Percentiles rank a stretch among this genome's conserved stretches.
These are phyloP conservation scores for Ornithoptera priamus DNA, from an alignment of 2,888 invertebrate genomes.

Conservation along the genomic window DNA sequence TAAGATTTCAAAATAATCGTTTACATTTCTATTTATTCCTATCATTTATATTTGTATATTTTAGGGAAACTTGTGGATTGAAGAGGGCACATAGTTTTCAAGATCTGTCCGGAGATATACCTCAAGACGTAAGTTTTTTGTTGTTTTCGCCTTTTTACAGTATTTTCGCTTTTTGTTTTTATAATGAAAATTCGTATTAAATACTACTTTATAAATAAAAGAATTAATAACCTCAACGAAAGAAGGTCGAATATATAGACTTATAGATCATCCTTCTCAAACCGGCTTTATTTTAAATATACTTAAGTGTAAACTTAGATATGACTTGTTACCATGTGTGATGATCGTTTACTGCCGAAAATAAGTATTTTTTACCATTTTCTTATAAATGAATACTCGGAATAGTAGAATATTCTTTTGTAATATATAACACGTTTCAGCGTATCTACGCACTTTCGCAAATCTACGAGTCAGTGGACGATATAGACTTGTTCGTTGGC, in stretches of 20 bases:
- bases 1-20: no score
- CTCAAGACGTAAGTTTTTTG: slow-evolving; percentile 78
- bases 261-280: no score
- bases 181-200: neutral
- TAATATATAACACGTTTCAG: slow-evolving; percentile 56
- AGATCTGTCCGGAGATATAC: slow-evolving; percentile 84
- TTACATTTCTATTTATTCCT: neutral
- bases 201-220: no score
- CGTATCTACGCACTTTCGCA: slow-evolving; percentile 82
- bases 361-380: neutral
- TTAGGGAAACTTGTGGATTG: slow-evolving; percentile 88
- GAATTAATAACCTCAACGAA: no score
- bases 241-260: no score
- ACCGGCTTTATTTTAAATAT: no score
- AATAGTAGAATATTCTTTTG: neutral
- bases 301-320: no score
- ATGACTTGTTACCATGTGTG: no score
- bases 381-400: neutral
- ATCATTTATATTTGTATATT: slow-evolving; percentile 48
- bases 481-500: slow-evolving; percentile 93
- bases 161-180: neutral
- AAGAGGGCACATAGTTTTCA: slow-evolving; percentile 84
- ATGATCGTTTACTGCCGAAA: no score
- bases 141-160: neutral
- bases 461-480: slow-evolving; percentile 88